Evolutionary conservation across 2,113 vertebrate genomes (phyloP).

Genomic region (Ciconia maguari): DNA sequence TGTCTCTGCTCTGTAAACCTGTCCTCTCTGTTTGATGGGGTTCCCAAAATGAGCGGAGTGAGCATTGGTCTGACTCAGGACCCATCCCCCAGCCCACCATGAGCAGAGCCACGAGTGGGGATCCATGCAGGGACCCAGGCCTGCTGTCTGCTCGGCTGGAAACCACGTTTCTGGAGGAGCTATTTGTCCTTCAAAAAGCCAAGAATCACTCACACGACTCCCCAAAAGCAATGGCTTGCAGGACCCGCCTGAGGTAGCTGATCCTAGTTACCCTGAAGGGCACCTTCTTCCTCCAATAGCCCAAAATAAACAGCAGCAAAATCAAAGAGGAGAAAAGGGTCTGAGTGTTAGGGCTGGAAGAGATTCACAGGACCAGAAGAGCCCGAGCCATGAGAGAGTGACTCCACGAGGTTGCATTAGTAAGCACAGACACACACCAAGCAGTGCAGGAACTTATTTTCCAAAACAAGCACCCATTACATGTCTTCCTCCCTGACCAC

Average conservation of each 20-base stretch:
- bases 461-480: not conserved
- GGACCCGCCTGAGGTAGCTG: not conserved
- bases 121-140: not conserved
- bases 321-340: not conserved
- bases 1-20: not conserved
- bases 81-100: rapidly evolving
- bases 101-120: not conserved
- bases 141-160: not conserved
- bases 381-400: not conserved
- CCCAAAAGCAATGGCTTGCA: not conserved
- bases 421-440: not conserved
- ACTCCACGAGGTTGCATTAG: rapidly evolving
- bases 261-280: not conserved
- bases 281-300: not conserved
- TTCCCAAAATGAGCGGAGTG: not conserved
- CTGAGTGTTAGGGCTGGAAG: not conserved
- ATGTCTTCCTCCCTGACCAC: not conserved
- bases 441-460: not conserved
- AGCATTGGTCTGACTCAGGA: not conserved
- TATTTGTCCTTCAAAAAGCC: not conserved
- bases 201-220: rapidly evolving
- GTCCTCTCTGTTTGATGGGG: not conserved
- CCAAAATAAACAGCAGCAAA: not conserved
- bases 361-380: not conserved
- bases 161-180: not conserved